Conservation (phyloP, 2,797 vertebrate genomes). For the Sarcophilus harrisii region DNA sequence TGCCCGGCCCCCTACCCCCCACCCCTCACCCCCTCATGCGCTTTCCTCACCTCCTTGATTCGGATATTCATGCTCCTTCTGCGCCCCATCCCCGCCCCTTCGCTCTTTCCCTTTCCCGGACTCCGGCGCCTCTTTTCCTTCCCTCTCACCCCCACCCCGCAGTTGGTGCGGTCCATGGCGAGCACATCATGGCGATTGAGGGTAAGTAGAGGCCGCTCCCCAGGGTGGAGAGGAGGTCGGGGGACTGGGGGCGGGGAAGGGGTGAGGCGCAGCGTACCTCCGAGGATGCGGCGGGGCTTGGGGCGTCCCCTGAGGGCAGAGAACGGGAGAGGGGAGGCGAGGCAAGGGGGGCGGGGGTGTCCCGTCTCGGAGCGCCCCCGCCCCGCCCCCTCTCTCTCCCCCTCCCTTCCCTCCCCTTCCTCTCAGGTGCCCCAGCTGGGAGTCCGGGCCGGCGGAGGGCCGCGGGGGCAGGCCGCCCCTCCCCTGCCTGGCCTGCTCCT, state of each 20-base stretch:
- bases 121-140: conserved; percentile 59
- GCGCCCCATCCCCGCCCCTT: conserved; percentile 37
- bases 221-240: background rate
- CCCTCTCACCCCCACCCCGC: conserved; percentile 80
- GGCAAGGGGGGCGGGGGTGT: background rate
- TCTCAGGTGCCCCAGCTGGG: background rate
- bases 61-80: conserved; percentile 73
- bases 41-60: background rate
- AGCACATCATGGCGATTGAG: conserved; percentile 97
- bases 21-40: background rate
- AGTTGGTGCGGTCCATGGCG: conserved; percentile 90
- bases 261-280: background rate
- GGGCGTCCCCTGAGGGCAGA: background rate
- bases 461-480: background rate
- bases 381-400: background rate
- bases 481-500: background rate
- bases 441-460: background rate
- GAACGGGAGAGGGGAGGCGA: background rate
- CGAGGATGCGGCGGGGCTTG: background rate
- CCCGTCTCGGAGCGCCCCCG: background rate
- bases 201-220: conserved; percentile 89
- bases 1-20: conserved; percentile 40
- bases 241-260: conserved; percentile 3
- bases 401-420: background rate
- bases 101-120: conserved; percentile 26